These are phyloP conservation scores for Charadrius vociferus DNA, from an alignment of 2,113 vertebrate genomes.

Conservation along the genomic window DNA sequence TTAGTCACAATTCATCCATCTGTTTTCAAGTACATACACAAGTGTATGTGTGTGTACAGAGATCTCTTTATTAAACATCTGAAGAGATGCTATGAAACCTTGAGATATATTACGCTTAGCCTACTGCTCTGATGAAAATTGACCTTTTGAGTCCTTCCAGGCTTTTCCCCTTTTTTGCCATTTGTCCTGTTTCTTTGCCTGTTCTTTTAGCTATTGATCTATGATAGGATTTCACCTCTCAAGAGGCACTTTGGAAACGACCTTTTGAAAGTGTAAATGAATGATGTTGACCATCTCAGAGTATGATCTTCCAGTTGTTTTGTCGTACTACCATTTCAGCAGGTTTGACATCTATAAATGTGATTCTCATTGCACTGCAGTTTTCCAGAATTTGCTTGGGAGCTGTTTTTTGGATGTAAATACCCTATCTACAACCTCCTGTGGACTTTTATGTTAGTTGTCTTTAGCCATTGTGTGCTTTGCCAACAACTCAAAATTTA, in stretches of 20 bases:
- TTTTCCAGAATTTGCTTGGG: background rate
- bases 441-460: background rate
- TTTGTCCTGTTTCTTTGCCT: background rate
- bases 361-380: background rate
- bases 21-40: background rate
- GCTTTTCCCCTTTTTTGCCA: background rate
- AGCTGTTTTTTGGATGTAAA: background rate
- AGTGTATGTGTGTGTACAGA: background rate
- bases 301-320: background rate
- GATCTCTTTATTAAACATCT: background rate
- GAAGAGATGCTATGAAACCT: background rate
- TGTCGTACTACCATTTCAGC: background rate
- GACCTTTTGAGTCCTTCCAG: slow-evolving; percentile 12
- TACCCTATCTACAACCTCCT: background rate
- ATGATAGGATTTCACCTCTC: background rate
- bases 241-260: background rate
- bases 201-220: slow-evolving; percentile 19
- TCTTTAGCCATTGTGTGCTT: background rate
- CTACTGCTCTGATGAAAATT: background rate
- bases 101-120: background rate
- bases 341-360: background rate
- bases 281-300: background rate
- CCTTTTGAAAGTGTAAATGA: background rate
- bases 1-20: background rate
- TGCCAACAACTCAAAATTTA: background rate